These are phyloP conservation scores for Dasysyrphus tricinctus DNA, from an alignment of 2,888 invertebrate genomes.

Conservation along the genomic window DNA sequence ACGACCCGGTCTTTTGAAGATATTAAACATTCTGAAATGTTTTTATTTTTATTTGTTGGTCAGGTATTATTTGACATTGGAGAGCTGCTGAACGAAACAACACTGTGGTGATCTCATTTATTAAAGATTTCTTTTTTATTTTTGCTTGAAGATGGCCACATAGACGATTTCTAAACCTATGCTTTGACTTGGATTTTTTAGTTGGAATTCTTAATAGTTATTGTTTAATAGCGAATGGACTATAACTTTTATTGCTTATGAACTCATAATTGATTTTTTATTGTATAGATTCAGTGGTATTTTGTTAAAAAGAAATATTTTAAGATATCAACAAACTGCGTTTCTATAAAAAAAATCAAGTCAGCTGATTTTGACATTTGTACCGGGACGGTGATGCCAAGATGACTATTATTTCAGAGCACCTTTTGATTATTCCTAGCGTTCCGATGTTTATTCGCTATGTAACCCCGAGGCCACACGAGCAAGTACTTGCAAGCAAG, in stretches of 20 bases:
- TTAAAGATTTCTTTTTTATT: constrained; percentile 23
- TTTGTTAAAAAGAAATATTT: neutral
- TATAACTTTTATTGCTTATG: neutral
- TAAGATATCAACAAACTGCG: constrained; percentile 57
- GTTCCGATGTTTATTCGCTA: too few species aligned
- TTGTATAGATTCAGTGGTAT: neutral
- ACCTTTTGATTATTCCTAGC: too few species aligned
- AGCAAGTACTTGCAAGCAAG: too few species aligned
- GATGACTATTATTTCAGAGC: too few species aligned
- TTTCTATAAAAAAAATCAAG: constrained; percentile 35
- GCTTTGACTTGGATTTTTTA: constrained; percentile 1
- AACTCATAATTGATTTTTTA: constrained; percentile 7
- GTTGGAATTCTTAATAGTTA: neutral
- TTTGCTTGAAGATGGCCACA: constrained; percentile 47
- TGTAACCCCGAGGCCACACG: too few species aligned
- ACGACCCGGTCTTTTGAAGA: constrained; percentile 53
- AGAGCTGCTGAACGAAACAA: neutral
- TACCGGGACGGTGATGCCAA: neutral
- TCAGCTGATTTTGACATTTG: constrained; percentile 61
- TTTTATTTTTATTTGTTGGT: neutral
- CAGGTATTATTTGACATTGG: constrained; percentile 11
- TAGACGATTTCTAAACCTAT: constrained; percentile 24
- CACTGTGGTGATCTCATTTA: constrained; percentile 37
- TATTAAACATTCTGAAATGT: constrained; percentile 59
- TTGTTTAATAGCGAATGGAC: neutral